Evolutionary conservation across 1,140 invertebrate genomes (phyloP).

Genomic region (Yoshiicerus persimilis): DNA sequence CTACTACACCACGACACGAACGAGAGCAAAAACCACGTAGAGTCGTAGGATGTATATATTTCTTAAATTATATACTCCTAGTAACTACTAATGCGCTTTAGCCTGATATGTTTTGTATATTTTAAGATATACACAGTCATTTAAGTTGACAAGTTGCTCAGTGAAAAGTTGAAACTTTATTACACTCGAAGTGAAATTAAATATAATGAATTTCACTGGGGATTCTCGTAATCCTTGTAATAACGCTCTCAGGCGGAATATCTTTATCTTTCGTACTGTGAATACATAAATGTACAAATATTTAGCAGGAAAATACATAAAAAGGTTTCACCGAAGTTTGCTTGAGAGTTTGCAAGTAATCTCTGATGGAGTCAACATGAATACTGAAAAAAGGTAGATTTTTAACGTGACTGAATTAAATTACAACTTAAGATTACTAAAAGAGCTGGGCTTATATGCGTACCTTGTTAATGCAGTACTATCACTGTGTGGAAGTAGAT

Average conservation of each 20-base stretch:
- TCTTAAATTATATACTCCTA: neutral
- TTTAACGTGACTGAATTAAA: neutral
- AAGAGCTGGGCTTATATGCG: too few species aligned
- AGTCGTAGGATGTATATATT: neutral
- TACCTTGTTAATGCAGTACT: neutral
- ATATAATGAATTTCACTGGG: neutral
- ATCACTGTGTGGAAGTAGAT: neutral
- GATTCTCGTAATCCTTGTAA: neutral
- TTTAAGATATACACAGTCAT: neutral
- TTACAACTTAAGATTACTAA: too few species aligned
- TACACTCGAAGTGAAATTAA: neutral
- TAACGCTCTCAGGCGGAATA: neutral
- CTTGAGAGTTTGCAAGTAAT: neutral
- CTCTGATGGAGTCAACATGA: too few species aligned
- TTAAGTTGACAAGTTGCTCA: neutral
- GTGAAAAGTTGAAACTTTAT: neutral
- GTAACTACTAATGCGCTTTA: neutral
- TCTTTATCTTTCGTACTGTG: neutral
- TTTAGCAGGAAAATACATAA: neutral
- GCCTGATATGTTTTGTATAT: neutral
- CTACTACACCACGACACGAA: neutral
- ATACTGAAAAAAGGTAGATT: neutral
- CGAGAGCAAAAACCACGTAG: neutral
- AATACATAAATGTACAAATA: too few species aligned
- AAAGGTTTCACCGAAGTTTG: too few species aligned